phyloP scores from a whole-genome alignment of 2,888 invertebrate species.

The Heteromyza rotundicornis region DNA sequence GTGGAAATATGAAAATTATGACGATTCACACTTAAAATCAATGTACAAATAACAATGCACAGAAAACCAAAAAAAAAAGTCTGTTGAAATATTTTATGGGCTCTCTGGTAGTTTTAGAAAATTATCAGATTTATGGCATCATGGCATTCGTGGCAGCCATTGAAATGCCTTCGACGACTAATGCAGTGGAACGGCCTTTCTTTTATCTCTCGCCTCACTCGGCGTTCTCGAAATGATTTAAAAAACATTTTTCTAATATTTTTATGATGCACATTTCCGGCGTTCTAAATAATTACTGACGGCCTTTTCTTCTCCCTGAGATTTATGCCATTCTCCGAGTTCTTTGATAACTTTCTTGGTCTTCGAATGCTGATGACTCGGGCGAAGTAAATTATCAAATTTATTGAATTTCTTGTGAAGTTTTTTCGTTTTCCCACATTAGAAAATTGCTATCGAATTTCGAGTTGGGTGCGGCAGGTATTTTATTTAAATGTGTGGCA shows the following conservation, averaged over 20 bases:
- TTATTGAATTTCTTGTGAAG: too few relatives aligned
- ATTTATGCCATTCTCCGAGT: neutral
- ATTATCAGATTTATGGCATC: constrained; percentile 41
- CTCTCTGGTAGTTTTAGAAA: neutral
- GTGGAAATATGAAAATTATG: constrained; percentile 55
- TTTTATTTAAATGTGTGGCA: constrained; percentile 20
- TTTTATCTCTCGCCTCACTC: constrained; percentile 31
- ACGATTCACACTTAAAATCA: constrained; percentile 32
- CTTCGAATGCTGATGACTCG: too few relatives aligned
- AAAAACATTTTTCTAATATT: constrained; percentile 41
- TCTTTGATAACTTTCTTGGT: too few relatives aligned
- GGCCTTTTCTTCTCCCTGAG: neutral
- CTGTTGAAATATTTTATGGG: neutral
- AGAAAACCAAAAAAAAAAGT: neutral
- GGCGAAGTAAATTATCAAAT: too few relatives aligned
- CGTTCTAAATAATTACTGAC: neutral
- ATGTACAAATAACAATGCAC: neutral
- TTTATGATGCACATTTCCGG: constrained; percentile 52
- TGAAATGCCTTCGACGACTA: constrained; percentile 40
- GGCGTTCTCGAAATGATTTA: constrained; percentile 29
- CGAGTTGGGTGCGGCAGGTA: too few relatives aligned
- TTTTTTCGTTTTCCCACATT: too few relatives aligned
- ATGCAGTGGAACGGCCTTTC: constrained; percentile 41
- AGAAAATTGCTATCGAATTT: too few relatives aligned
- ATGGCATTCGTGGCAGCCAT: constrained; percentile 23